These are phyloP conservation scores for Anguilla megastoma DNA, from an alignment of 2,797 vertebrate species.

Conservation along the genomic window DNA sequence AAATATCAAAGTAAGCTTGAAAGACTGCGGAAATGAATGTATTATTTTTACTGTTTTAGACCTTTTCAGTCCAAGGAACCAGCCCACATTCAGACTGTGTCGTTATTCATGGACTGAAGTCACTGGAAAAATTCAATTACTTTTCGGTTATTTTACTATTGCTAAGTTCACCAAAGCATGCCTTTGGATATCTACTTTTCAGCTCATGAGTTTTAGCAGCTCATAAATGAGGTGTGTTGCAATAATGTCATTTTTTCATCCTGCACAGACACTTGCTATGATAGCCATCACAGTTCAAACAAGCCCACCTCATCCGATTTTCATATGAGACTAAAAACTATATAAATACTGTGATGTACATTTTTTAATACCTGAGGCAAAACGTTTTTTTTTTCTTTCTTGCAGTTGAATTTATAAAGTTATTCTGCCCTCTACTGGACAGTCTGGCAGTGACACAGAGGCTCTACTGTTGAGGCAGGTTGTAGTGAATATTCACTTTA, in stretches of 20 bases:
- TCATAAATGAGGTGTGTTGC: not conserved
- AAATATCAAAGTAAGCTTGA: no score
- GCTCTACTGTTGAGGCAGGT: not conserved
- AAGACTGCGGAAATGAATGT: no score
- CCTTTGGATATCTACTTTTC: not conserved
- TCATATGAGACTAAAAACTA: not conserved
- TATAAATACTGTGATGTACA: not conserved
- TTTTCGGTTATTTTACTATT: not conserved
- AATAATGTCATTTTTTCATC: not conserved
- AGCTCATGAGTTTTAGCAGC: not conserved
- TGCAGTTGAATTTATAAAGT: not conserved
- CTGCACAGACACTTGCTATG: not conserved
- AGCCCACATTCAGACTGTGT: not conserved
- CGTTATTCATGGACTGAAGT: not conserved
- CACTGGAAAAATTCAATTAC: not conserved
- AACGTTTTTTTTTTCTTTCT: not conserved
- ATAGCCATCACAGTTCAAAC: not conserved
- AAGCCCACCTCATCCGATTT: not conserved
- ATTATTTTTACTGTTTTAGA: not conserved
- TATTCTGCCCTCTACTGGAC: constrained; percentile 9
- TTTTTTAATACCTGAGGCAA: not conserved
- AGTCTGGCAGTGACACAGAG: not conserved
- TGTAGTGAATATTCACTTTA: not conserved
- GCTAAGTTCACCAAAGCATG: not conserved
- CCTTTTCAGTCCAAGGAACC: not conserved